These are phyloP conservation scores for Agriotes lineatus DNA, from an alignment of 2,888 invertebrate genomes.

Conservation along the genomic window DNA sequence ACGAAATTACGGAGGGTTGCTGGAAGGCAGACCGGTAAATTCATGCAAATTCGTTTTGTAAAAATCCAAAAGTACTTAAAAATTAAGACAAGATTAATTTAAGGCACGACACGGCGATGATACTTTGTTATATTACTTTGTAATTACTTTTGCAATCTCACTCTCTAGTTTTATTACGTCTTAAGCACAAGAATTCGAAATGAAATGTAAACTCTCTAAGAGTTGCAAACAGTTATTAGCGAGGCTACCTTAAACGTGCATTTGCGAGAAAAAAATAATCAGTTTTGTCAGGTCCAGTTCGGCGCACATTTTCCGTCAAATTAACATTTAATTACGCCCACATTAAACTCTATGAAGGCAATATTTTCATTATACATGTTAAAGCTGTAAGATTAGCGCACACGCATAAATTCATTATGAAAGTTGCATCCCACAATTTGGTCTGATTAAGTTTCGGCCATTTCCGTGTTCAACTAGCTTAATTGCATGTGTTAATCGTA, in stretches of 20 bases:
- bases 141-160: slow-evolving; percentile 45
- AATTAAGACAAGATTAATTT: slow-evolving; percentile 43
- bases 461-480: slow-evolving; percentile 24
- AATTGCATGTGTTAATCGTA: slow-evolving; percentile 36
- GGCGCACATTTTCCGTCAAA: slow-evolving; percentile 7
- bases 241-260: slow-evolving; percentile 19
- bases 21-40: slow-evolving; percentile 23
- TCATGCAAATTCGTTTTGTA: slow-evolving; percentile 40
- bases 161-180: slow-evolving; percentile 42
- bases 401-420: slow-evolving; percentile 45
- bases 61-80: slow-evolving; percentile 42
- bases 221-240: slow-evolving; percentile 30
- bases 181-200: slow-evolving; percentile 37
- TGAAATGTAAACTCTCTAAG: slow-evolving; percentile 41
- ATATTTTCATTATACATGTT: slow-evolving; percentile 45
- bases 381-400: slow-evolving; percentile 38
- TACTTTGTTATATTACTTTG: slow-evolving; percentile 46
- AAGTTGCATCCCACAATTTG: slow-evolving; percentile 38
- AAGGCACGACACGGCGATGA: slow-evolving; percentile 35
- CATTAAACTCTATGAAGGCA: slow-evolving; percentile 20
- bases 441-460: slow-evolving; percentile 40
- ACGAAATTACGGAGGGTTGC: slow-evolving; percentile 5
- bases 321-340: slow-evolving; percentile 31
- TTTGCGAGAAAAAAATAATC: slow-evolving; percentile 11
- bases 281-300: not conserved